Base-by-base conservation (phyloP, 2,888 invertebrate species). In the Eupithecia vulgata region DNA sequence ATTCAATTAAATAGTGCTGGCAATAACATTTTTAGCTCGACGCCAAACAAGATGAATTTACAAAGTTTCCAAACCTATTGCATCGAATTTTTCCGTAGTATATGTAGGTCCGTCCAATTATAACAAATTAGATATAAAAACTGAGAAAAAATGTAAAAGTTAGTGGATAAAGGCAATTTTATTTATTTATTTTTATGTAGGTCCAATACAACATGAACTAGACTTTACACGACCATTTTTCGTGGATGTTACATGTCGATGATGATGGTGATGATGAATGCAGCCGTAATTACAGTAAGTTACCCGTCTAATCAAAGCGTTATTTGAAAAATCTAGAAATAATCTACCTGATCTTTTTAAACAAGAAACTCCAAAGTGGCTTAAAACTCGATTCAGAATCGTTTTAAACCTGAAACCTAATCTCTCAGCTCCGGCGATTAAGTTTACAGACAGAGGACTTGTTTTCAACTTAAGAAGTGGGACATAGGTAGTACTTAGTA, bases 371-470 rank as follows among this genome's bases (percentile, higher is more conserved):
- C 40, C 65, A 65, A 65, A 70, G 61, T 71, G 61, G 45, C 59
- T 68, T 68, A 62, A 68, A 74, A 74, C 74, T 69, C 66, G 69
- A 69, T 66, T 66, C 71, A 21, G 45, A 71, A 61, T 66, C 68
- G 71, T 70, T 68, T 65, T 66, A 67, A 71, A 61, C 48, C 68
- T 68, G 65, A 68, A 66, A 71, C 68, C 45, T 71, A 68, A 74
- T 69, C 68, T 66, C 52, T 61, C 40, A 61, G 68, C 15, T 21
- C 42, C n/a, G 64, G 64, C 73, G 66, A 71, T 68, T 71, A 74
- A 45, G 65, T 68, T 48, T 42, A 74, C 68, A 68, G 52, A 71
- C 68, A 66, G 45, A 68, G n/a, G 42, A 67, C 13, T 40, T 35
- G 62, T 40, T 64, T 40, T 64, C 35, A 64, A 52, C 52, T 52